These are phyloP conservation scores for Macrochelys suwanniensis DNA, from an alignment of 2,797 vertebrate genomes.

Conservation along the genomic window DNA sequence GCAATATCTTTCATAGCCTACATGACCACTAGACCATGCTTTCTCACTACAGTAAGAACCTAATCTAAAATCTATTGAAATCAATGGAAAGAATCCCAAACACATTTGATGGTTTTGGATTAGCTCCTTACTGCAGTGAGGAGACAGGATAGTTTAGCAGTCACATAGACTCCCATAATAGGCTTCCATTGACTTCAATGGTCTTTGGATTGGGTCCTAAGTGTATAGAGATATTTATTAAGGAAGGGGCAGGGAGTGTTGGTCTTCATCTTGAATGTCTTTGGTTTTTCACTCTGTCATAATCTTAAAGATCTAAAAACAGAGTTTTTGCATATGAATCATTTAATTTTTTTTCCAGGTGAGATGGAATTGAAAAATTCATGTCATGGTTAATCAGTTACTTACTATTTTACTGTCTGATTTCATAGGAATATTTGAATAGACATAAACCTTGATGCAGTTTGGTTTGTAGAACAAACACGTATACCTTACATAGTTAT, in stretches of 20 bases:
- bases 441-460: background rate
- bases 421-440: background rate
- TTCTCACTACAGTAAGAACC: background rate
- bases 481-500: background rate
- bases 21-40: background rate
- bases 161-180: too few relatives aligned
- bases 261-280: background rate
- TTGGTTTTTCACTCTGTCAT: background rate
- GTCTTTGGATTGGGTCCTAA: background rate
- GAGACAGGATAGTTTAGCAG: too few relatives aligned
- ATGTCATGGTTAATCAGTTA: background rate
- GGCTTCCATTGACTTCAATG: fast-evolving
- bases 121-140: too few relatives aligned
- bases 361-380: background rate
- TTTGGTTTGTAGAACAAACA: background rate
- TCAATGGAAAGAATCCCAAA: background rate
- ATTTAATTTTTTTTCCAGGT: background rate
- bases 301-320: background rate
- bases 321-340: background rate
- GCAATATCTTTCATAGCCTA: background rate
- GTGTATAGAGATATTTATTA: background rate
- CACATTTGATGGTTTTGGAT: background rate
- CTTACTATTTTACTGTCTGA: background rate
- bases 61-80: background rate
- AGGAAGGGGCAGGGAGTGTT: background rate